A percentile compares a stretch with the other conserved stretches of the same genome.
phyloP scores from a whole-genome alignment of 2,113 vertebrate genomes.

The Dipodomys ordii region DNA sequence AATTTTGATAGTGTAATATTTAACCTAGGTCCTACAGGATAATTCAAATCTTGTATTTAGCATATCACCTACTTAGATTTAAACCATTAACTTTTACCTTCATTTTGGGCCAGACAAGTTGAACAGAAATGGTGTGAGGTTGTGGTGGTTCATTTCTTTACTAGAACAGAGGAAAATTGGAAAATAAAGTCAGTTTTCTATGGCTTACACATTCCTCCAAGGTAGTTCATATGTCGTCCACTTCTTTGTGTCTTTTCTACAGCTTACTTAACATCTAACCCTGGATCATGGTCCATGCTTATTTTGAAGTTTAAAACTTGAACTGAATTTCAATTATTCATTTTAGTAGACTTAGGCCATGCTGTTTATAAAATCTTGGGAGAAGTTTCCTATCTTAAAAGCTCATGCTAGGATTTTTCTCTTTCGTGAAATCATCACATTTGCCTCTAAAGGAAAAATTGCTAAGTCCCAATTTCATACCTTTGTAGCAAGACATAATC shows the following conservation, averaged over 20 bases:
- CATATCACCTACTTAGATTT: neutral
- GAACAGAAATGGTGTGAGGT: neutral
- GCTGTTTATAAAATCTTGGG: neutral
- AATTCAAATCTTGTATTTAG: neutral
- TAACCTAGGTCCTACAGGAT: neutral
- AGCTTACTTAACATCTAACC: neutral
- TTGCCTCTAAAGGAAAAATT: constrained; percentile 26
- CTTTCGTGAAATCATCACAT: neutral
- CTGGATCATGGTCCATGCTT: neutral
- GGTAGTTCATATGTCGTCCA: neutral
- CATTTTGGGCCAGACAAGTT: neutral
- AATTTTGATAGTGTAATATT: neutral
- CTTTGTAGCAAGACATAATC: neutral
- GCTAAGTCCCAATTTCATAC: neutral
- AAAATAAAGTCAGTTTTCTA: neutral
- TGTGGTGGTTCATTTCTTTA: neutral
- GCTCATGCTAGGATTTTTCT: neutral
- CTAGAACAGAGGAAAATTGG: neutral
- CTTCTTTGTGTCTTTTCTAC: neutral
- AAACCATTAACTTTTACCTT: neutral
- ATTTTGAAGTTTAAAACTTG: neutral
- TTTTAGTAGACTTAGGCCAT: neutral
- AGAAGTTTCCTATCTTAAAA: neutral
- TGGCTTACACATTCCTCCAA: neutral
- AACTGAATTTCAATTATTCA: constrained; percentile 26